A percentile compares a stretch with the other conserved stretches of the same genome.
Evolutionary conservation across 2,797 vertebrate species (phyloP).

Genomic region (Malurus splendens): DNA sequence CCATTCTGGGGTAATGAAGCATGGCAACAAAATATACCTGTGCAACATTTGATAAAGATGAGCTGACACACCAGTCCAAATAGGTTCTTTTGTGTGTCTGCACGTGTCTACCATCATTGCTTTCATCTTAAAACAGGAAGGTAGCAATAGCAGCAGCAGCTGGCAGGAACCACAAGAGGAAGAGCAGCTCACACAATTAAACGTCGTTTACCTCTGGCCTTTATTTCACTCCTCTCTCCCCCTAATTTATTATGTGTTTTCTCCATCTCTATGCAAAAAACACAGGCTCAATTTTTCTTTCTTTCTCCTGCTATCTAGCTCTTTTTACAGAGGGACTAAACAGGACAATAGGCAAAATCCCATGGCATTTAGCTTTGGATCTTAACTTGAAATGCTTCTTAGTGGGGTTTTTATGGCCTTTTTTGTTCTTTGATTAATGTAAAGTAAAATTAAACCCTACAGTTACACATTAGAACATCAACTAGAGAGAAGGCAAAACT

Average conservation of each 20-base stretch:
- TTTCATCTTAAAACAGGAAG: slow-evolving; percentile 79
- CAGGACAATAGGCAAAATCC: slow-evolving; percentile 72
- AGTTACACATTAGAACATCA: slow-evolving; percentile 65
- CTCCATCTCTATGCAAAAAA: slow-evolving; percentile 68
- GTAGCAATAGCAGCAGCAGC: slow-evolving; percentile 80
- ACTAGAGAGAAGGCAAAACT: slow-evolving; percentile 32
- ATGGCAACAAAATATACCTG: slow-evolving; percentile 97
- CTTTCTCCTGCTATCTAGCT: slow-evolving; percentile 80
- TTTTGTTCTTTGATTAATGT: slow-evolving; percentile 86
- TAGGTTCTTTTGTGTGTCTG: slow-evolving; percentile 93
- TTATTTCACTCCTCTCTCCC: slow-evolving; percentile 78
- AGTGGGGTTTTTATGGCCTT: slow-evolving; percentile 60
- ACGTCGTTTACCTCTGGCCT: slow-evolving; percentile 84
- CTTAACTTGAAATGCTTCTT: slow-evolving; percentile 68
- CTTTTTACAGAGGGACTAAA: slow-evolving; percentile 58
- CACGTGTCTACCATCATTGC: slow-evolving; percentile 90
- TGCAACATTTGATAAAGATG: slow-evolving; percentile 99
- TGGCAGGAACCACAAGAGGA: slow-evolving; percentile 84
- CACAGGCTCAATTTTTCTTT: slow-evolving; percentile 81
- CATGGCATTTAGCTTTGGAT: slow-evolving; percentile 61
- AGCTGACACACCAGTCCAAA: slow-evolving; percentile 98
- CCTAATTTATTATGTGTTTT: slow-evolving; percentile 77
- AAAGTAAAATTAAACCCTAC: slow-evolving; percentile 75
- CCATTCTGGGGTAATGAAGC: slow-evolving; percentile 98
- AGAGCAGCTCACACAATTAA: slow-evolving; percentile 86